Base-by-base conservation (phyloP, 1,140 invertebrate genomes). In the Portunus trituberculatus region DNA sequence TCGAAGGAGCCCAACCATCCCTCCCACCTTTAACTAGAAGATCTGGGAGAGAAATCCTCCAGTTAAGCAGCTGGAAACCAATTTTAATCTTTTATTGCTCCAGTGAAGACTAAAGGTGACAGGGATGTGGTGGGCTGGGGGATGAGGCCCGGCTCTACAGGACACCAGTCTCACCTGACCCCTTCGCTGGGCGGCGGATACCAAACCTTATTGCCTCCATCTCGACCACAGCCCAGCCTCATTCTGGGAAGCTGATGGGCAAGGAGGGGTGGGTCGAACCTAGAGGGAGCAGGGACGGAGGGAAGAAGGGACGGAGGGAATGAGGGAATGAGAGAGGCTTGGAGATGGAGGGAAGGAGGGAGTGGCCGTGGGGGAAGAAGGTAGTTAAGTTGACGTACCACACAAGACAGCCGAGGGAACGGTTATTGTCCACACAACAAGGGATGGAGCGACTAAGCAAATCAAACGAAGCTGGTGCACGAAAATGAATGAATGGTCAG, bases 1-100 rank as follows among this genome's bases (percentile, higher is more conserved):
- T 7, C 67, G 25, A 20, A 76, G 20, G 20, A n/a, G 67, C 67
- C 67, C 16, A 76, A 12, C 67, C 67, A 76, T n/a, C 67, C 67
- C 67, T 76, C 67, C 67, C 67, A 7, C 67, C 16, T 76, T 76
- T 76, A 76, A 7, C 67, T 76, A n/a, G 67, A 76, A 76, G 16
- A 76, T 76, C 31, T 87, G 8, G 84, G 0, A 46, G 84, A 87
- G 31, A 87, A 87, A 12, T 39, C 14, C 84, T 46, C 16, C 46
- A n/a, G 59, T 91, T 59, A 91, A 52, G 10, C 89, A 91, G 89
- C 89, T 29, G 89, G 89, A 91, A 39, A 91, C 89, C 89, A 91
- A 59, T 59, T 91, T 91, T 29, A 91, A 52, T 59, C 6, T 91
- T 91, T 91, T 91, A 91, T 59, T 59, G 89, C 89, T 59, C 31